A percentile compares a stretch with the other conserved stretches of the same genome.
Conservation (phyloP, 1,140 invertebrate species). For the Megalonaias nervosa region DNA sequence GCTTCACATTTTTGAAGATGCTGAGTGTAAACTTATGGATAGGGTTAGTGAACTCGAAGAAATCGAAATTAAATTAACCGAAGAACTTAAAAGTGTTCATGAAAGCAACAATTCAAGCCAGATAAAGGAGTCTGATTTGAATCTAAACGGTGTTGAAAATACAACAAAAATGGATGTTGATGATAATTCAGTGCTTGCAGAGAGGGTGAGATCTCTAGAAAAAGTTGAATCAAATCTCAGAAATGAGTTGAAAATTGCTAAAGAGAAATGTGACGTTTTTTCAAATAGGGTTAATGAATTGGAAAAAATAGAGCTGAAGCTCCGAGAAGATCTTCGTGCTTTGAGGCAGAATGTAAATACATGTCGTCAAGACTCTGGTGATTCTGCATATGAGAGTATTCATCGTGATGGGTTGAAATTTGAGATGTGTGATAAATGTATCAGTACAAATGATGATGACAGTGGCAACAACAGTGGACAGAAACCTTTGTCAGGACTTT, state of each 20-base stretch:
- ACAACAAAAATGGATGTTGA: neutral
- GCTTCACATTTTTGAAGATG: conserved; percentile 34
- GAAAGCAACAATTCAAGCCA: neutral
- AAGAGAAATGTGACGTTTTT: too few species aligned
- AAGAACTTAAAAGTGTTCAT: conserved; percentile 19
- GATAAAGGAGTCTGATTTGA: neutral
- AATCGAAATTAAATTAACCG: conserved; percentile 29
- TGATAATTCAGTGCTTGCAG: neutral
- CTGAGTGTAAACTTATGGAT: conserved; percentile 39
- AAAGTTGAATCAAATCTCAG: too few species aligned
- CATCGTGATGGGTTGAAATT: neutral
- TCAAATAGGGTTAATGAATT: too few species aligned
- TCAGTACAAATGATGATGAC: conserved; percentile 40
- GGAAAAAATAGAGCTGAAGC: too few species aligned
- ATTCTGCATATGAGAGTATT: conserved; percentile 26
- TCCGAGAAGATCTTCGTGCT: too few species aligned
- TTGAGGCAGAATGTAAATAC: too few species aligned
- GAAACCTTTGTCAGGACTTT: conserved; percentile 52
- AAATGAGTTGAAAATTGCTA: too few species aligned
- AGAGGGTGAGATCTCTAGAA: too few species aligned
- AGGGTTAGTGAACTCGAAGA: conserved; percentile 50
- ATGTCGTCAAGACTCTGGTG: neutral
- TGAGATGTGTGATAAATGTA: conserved; percentile 25
- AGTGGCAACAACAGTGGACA: conserved; percentile 28
- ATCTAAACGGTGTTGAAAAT: neutral